Conservation (phyloP, 2,797 vertebrate genomes). For the Ctenosaura bakeri region DNA sequence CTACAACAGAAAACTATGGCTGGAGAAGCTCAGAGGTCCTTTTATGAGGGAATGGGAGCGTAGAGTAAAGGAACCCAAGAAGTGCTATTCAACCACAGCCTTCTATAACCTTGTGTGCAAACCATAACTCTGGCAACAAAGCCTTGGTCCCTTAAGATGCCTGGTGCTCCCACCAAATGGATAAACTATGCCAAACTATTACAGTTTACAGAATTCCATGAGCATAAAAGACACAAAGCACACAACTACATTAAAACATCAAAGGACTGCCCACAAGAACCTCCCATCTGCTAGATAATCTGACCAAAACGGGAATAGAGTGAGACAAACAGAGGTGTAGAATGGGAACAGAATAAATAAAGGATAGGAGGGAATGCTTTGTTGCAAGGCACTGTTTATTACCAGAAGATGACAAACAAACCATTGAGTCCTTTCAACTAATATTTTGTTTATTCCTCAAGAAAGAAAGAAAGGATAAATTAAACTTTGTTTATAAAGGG, state of each 20-base stretch:
- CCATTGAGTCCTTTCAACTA: slow-evolving; percentile 63
- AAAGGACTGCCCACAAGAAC: slow-evolving; percentile 15
- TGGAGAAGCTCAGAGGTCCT: not conserved
- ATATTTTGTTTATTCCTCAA: slow-evolving; percentile 57
- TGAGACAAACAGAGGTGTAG: slow-evolving; percentile 4
- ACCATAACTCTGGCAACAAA: not conserved
- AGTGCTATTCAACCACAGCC: not conserved
- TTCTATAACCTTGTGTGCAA: not conserved
- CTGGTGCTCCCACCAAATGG: not conserved
- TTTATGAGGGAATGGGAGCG: not conserved
- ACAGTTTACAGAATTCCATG: not conserved
- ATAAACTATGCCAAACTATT: not conserved
- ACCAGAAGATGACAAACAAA: slow-evolving; percentile 66
- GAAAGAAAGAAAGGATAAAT: slow-evolving; percentile 38
- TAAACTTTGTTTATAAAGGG: slow-evolving; percentile 71
- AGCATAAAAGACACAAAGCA: not conserved
- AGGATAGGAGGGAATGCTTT: not conserved
- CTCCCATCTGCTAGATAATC: slow-evolving; percentile 35
- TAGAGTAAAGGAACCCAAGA: not conserved
- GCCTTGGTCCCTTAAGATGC: not conserved
- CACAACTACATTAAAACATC: not conserved
- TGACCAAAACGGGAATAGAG: slow-evolving; percentile 25
- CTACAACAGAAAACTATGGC: not conserved
- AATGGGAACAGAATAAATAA: slow-evolving; percentile 59
- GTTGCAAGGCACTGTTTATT: slow-evolving; percentile 68